Conservation (phyloP, 1,140 invertebrate genomes). For the Helicoverpa armigera region DNA sequence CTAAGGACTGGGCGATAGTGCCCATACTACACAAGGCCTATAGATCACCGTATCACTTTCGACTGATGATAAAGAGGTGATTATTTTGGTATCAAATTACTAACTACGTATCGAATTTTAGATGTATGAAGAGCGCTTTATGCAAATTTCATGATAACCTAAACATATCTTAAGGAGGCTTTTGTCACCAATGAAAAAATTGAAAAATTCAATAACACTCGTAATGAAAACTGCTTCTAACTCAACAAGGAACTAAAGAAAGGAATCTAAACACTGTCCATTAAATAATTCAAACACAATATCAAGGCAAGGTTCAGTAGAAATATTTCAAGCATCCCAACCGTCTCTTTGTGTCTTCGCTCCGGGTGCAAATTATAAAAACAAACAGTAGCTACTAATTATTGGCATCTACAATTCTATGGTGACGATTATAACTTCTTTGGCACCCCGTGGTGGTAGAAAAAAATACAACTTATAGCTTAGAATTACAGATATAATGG, state of each 20-base stretch:
- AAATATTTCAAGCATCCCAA: neutral
- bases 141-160: no score
- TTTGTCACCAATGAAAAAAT: no score
- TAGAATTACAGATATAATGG: neutral
- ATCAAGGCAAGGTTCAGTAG: neutral
- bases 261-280: neutral
- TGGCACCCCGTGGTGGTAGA: constrained; percentile 12
- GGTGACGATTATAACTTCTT: constrained; percentile 17
- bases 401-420: constrained; percentile 31
- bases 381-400: constrained; percentile 40
- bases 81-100: no score
- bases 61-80: no score
- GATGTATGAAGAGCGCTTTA: no score
- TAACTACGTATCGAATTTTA: no score
- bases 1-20: no score
- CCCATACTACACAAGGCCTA: no score
- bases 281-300: neutral
- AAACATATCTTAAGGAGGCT: no score
- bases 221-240: no score
- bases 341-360: constrained; percentile 1
- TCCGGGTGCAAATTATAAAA: constrained; percentile 42
- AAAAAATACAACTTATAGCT: constrained; percentile 28
- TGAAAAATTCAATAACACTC: no score
- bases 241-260: neutral
- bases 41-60: no score